These are phyloP conservation scores for Perizoma flavofasciatum DNA, from an alignment of 2,888 invertebrate genomes.

Conservation along the genomic window DNA sequence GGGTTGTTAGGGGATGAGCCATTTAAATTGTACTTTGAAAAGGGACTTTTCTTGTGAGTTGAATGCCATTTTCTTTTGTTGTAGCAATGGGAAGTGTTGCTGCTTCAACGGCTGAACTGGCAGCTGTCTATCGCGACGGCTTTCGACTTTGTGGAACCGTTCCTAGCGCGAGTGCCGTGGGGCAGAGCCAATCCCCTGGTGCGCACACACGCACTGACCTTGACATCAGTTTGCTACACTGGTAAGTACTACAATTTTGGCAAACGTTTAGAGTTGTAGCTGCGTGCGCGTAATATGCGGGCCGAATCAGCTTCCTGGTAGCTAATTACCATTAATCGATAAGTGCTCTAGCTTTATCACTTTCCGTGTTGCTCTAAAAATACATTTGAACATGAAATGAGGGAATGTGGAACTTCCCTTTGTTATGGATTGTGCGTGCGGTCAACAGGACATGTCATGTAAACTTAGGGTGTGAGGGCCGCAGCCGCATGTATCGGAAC, in stretches of 20 bases:
- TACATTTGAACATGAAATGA: slow-evolving; percentile 46
- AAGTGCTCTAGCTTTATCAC: slow-evolving; percentile 44
- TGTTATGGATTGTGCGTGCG: slow-evolving; percentile 64
- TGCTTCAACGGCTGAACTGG: slow-evolving; percentile 91
- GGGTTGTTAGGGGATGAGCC: slow-evolving; percentile 53
- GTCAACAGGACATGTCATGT: slow-evolving; percentile 52
- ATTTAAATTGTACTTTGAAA: slow-evolving; percentile 41
- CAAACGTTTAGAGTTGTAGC: slow-evolving; percentile 28
- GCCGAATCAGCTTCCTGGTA: slow-evolving; percentile 54
- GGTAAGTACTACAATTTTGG: slow-evolving; percentile 80
- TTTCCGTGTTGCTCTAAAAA: slow-evolving; percentile 27
- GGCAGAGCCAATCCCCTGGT: slow-evolving; percentile 84
- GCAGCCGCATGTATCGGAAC: slow-evolving; percentile 70
- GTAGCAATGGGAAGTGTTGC: slow-evolving; percentile 92
- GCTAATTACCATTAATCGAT: slow-evolving; percentile 64
- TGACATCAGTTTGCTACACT: slow-evolving; percentile 90
- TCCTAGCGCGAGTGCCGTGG: slow-evolving; percentile 87
- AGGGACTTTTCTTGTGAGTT: slow-evolving; percentile 32
- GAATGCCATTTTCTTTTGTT: slow-evolving; percentile 52
- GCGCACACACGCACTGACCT: slow-evolving; percentile 89
- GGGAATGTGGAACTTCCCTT: slow-evolving; percentile 55
- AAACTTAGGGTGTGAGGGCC: slow-evolving; percentile 52
- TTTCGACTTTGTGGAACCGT: slow-evolving; percentile 92
- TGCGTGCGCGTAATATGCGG: slow-evolving; percentile 60
- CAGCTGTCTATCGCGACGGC: slow-evolving; percentile 91